A percentile compares a stretch with the other conserved stretches of the same genome.
Evolutionary conservation across 2,888 invertebrate genomes (phyloP).

Genomic region (Pristionchus maxplancki): DNA sequence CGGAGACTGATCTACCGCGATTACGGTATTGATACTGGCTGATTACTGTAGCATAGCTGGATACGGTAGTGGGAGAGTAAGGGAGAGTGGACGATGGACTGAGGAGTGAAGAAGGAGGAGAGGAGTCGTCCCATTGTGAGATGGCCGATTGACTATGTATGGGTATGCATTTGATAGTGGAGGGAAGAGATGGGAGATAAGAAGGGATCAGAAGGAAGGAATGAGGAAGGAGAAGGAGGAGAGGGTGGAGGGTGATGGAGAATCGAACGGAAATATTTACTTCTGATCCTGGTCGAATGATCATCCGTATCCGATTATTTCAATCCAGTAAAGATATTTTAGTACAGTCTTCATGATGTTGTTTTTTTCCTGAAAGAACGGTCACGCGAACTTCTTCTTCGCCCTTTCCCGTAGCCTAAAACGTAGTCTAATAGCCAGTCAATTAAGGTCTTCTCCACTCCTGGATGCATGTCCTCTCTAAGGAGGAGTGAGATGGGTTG

Average conservation of each 20-base stretch:
- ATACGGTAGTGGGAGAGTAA: conserved; percentile 21
- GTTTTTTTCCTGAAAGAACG: too few species aligned
- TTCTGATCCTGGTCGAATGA: too few species aligned
- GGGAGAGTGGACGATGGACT: neutral
- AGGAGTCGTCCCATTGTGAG: neutral
- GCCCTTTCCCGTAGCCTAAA: neutral
- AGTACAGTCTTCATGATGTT: neutral
- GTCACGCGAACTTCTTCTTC: too few species aligned
- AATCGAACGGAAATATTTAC: too few species aligned
- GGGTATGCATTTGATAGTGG: conserved; percentile 37
- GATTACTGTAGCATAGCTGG: conserved; percentile 21
- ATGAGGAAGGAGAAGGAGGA: conserved; percentile 31
- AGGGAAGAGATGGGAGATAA: conserved; percentile 13
- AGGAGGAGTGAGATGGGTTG: neutral
- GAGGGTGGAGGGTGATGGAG: neutral
- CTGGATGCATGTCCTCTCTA: neutral
- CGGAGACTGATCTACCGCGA: neutral
- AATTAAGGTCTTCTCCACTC: neutral
- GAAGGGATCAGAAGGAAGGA: neutral
- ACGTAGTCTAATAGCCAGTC: neutral
- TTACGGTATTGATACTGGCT: neutral
- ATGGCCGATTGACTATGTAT: conserved; percentile 11
- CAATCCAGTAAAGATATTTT: too few species aligned
- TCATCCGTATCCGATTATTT: too few species aligned
- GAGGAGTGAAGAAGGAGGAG: neutral